Base-by-base conservation (phyloP, 2,888 invertebrate genomes). In the Microplitis deprimator region DNA sequence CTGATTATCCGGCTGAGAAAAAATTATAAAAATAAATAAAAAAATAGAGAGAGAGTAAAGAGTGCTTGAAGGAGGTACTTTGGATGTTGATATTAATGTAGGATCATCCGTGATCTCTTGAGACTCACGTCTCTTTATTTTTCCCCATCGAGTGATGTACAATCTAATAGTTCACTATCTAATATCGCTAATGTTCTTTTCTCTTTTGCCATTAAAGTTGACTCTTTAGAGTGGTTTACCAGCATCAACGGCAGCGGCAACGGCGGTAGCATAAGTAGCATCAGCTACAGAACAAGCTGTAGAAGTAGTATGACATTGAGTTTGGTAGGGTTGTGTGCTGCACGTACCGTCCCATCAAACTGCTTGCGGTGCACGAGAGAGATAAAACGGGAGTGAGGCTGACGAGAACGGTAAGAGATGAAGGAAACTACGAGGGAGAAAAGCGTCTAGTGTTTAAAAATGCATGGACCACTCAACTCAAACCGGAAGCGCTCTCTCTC, bases 401-500 rank as follows among this genome's bases (percentile, higher is more conserved):
- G 7, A 70, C 64, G 67, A 41, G 50, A 65, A 59, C 16, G 29
- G 65, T 6, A 40, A 75, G 75, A 41, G 50, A 71, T 73, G 70
- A 64, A 62, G 61, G 50, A 69, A 60, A 68, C 60, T 10, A 39
- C 8, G 62, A 61, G 73, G 68, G 77, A 41, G 39, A 59, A 62
- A 61, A 72, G 59, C 61, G 73, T 79, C 77, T 69, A 68, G 77
- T 80, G 79, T 83, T 85, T 85, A 88, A 88, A 88, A 88, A 89
- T 88, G 81, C 85, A 88, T 84, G 84, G 81, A 81, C 84, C 85
- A 86, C 86, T 88, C 87, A 85, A 84, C 85, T 84, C 79, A 79
- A 82, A 87, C 83, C 85, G 87, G 85, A 86, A 87, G 85, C 85
- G 84, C 84, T 68, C 75, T 62, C 68, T 78, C 39, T 65, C 68